Evolutionary conservation across 2,888 invertebrate species (phyloP).

Genomic region (Rhogogaster chlorosoma): DNA sequence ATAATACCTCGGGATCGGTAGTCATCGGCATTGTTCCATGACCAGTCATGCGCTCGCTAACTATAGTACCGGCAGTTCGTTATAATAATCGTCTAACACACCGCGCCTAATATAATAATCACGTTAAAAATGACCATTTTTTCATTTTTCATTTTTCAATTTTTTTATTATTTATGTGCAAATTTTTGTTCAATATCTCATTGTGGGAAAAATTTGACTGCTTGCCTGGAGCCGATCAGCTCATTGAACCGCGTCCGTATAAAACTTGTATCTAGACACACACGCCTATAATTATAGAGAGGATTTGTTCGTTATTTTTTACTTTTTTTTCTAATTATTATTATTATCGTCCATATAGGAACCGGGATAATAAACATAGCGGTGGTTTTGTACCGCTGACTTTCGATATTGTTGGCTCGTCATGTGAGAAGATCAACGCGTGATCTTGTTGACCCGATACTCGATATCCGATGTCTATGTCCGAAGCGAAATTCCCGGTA

Average conservation of each 20-base stretch:
- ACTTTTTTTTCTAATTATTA: not conserved
- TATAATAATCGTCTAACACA: constrained; percentile 2
- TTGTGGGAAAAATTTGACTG: not conserved
- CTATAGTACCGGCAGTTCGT: constrained; percentile 42
- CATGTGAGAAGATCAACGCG: not conserved
- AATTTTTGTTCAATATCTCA: not conserved
- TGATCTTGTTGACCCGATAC: constrained; percentile 1
- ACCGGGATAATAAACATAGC: not conserved
- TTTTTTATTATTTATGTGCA: not conserved
- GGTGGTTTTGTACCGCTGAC: not conserved
- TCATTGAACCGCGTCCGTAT: not conserved
- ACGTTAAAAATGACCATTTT: not conserved
- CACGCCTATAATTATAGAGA: not conserved
- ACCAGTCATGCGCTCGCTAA: constrained; percentile 44
- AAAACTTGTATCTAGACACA: not conserved
- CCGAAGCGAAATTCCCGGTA: not conserved
- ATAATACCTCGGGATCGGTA: constrained; percentile 49
- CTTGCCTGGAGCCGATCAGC: not conserved
- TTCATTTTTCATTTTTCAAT: not conserved
- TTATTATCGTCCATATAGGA: not conserved
- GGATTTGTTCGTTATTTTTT: not conserved
- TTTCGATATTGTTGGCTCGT: constrained; percentile 26
- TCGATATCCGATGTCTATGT: constrained; percentile 21
- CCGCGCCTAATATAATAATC: not conserved
- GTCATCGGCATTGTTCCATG: constrained; percentile 51